A percentile compares a stretch with the other conserved stretches of the same genome.
Conservation (phyloP, 2,888 invertebrate genomes). For the Mellilla xanthometata region DNA sequence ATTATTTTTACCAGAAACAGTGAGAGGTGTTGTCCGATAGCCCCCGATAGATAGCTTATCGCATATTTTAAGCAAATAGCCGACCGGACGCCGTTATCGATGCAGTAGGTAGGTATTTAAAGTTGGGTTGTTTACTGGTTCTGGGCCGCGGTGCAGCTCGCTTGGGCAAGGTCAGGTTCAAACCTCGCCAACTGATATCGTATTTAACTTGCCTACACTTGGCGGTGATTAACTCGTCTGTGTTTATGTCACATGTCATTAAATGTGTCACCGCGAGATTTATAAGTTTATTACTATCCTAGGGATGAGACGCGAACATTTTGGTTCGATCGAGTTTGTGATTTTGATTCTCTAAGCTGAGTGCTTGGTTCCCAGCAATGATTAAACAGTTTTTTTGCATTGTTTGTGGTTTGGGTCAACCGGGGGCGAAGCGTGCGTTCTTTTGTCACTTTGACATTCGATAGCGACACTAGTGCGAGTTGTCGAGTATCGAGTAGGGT, state of each 20-base stretch:
- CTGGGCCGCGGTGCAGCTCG: conserved; percentile 47
- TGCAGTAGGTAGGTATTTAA: conserved; percentile 30
- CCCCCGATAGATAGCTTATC: conserved; percentile 47
- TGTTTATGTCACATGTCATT: not conserved
- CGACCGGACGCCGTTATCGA: conserved; percentile 71
- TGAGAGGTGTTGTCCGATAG: conserved; percentile 26
- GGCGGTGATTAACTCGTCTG: conserved; percentile 18
- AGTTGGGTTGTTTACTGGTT: conserved; percentile 52
- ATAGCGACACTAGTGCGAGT: conserved; percentile 33
- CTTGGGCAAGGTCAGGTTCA: conserved; percentile 73
- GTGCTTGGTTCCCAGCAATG: too few species aligned
- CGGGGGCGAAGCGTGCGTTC: conserved; percentile 21
- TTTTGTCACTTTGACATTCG: conserved; percentile 54
- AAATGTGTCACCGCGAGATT: too few species aligned
- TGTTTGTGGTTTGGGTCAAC: not conserved
- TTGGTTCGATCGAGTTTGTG: too few species aligned
- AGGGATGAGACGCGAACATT: too few species aligned
- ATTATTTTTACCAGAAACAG: conserved; percentile 28
- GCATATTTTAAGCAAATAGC: conserved; percentile 44
- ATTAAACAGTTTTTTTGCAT: too few species aligned
- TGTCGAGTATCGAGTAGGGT: conserved; percentile 43
- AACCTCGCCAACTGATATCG: conserved; percentile 24
- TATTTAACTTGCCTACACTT: conserved; percentile 25
- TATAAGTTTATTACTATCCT: too few species aligned
- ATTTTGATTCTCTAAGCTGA: too few species aligned